phyloP scores from a whole-genome alignment of 2,888 invertebrate genomes.

The Microctonus aethiopoides region DNA sequence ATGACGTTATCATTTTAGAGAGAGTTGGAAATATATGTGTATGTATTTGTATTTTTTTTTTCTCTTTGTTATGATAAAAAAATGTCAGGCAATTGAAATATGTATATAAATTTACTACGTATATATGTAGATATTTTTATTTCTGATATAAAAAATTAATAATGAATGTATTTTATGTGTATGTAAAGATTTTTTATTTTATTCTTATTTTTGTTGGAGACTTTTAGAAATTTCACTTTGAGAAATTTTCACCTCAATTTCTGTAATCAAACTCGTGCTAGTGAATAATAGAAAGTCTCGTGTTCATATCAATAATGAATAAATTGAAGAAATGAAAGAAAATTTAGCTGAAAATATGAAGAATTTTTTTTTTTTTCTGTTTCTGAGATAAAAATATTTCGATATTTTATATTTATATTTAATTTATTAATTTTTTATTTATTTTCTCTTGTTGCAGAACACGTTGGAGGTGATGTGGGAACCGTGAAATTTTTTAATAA shows the following conservation, averaged over 20 bases:
- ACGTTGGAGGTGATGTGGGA: neutral
- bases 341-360: neutral
- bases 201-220: neutral
- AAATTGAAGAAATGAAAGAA: neutral
- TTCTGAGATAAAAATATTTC: too few relatives aligned
- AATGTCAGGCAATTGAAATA: neutral
- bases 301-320: neutral
- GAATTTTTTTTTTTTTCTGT: too few relatives aligned
- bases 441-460: neutral
- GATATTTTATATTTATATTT: too few relatives aligned
- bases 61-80: neutral
- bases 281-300: constrained; percentile 14
- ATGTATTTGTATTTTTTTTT: neutral
- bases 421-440: neutral
- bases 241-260: constrained; percentile 9
- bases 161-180: too few relatives aligned
- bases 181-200: neutral
- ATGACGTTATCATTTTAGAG: neutral
- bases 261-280: constrained; percentile 13
- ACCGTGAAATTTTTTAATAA: neutral
- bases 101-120: too few relatives aligned
- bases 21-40: neutral
- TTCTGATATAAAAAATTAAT: too few relatives aligned
- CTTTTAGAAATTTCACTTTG: neutral
- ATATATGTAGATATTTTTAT: too few relatives aligned